A percentile compares a stretch with the other conserved stretches of the same genome.
These are phyloP conservation scores for Turritopsis dohrnii DNA, from an alignment of 30 jellyfish, hydroid and myxozoan species.

Conservation along the genomic window DNA sequence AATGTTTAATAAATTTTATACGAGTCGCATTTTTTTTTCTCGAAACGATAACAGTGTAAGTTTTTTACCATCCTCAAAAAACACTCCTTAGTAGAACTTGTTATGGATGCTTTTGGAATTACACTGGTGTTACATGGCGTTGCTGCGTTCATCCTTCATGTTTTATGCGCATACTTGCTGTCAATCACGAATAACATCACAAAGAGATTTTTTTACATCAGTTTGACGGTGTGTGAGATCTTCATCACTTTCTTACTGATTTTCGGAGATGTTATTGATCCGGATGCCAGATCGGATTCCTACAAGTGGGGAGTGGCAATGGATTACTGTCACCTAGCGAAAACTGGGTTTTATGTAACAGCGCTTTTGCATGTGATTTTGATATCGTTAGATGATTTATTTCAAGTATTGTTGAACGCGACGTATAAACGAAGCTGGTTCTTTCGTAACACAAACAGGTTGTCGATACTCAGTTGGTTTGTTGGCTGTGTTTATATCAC, in stretches of 20 bases:
- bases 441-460: not conserved
- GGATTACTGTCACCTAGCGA: not conserved
- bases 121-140: not conserved
- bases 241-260: not conserved
- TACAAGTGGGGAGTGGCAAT: not conserved
- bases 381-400: not conserved
- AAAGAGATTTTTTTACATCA: not conserved
- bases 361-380: not conserved
- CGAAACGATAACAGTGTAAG: too few species aligned
- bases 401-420: not conserved
- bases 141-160: not conserved
- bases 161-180: not conserved
- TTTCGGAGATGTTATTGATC: not conserved
- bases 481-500: not conserved
- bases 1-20: too few species aligned
- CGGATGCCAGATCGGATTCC: not conserved
- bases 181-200: not conserved
- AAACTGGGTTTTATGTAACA: not conserved
- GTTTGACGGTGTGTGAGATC: not conserved
- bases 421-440: not conserved
- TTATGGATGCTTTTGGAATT: not conserved
- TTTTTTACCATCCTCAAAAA: too few species aligned
- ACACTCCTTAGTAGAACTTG: too few species aligned
- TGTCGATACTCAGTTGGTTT: not conserved
- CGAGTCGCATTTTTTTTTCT: too few species aligned